Percentiles rank a stretch among this genome's conserved stretches.
Evolutionary conservation across 2,113 vertebrate species (phyloP).

Genomic region (Phalacrocorax pelagicus): DNA sequence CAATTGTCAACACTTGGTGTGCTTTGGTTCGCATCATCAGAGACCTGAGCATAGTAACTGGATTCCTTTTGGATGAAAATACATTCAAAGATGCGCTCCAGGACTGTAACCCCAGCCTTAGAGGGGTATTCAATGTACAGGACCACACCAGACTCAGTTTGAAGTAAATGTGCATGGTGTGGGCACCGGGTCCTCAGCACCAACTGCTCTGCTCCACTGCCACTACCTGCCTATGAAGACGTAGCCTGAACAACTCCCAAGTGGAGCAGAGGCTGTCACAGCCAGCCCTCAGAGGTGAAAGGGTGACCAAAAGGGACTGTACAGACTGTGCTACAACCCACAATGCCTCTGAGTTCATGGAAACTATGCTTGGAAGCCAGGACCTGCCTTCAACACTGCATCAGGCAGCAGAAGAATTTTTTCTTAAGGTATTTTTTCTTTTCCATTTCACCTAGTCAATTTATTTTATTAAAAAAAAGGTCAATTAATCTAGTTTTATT

Average conservation of each 20-base stretch:
- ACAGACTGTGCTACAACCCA: neutral
- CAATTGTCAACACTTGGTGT: neutral
- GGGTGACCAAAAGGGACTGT: neutral
- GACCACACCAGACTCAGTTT: neutral
- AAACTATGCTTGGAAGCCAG: neutral
- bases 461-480: neutral
- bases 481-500: neutral
- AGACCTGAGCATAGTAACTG: neutral
- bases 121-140: neutral
- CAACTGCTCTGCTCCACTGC: neutral
- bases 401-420: neutral
- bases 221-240: neutral
- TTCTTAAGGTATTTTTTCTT: neutral
- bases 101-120: neutral
- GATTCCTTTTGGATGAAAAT: neutral
- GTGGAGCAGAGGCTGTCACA: neutral
- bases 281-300: neutral
- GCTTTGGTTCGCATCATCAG: neutral
- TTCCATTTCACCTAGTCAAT: neutral
- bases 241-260: neutral
- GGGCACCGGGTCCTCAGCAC: neutral
- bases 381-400: neutral
- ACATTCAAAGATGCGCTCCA: neutral
- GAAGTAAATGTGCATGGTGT: neutral
- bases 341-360: neutral